phyloP scores from a whole-genome alignment of 2,113 vertebrate species.

The Gnathonemus longibarbis region DNA sequence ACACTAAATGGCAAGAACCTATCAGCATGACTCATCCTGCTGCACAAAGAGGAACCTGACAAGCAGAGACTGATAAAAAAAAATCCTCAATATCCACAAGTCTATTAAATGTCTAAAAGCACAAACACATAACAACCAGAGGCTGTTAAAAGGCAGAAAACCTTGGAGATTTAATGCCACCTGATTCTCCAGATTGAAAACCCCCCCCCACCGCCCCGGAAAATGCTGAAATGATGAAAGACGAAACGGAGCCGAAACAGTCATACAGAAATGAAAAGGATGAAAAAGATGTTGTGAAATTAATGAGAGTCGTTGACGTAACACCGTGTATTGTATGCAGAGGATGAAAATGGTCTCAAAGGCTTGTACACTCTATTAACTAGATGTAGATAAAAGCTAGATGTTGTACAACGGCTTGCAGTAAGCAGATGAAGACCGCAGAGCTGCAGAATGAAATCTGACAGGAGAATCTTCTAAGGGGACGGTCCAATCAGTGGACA shows the following conservation, averaged over 20 bases:
- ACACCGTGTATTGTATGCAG: not conserved
- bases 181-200: not conserved
- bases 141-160: conserved; percentile 1
- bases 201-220: not conserved
- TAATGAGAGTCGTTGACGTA: not conserved
- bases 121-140: not conserved
- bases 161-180: not conserved
- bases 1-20: conserved; percentile 1
- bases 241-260: not conserved
- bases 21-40: not conserved
- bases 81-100: not conserved
- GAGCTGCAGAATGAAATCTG: not conserved
- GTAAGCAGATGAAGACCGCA: not conserved
- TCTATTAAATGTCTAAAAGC: not conserved
- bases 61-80: not conserved
- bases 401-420: not conserved
- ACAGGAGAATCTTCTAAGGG: not conserved
- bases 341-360: not conserved
- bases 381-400: not conserved
- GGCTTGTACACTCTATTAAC: not conserved
- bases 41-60: not conserved
- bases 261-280: not conserved
- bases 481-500: not conserved
- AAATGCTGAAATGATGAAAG: not conserved
- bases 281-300: not conserved